Conservation (phyloP, 2,797 vertebrate genomes). For the Rhincodon typus region DNA sequence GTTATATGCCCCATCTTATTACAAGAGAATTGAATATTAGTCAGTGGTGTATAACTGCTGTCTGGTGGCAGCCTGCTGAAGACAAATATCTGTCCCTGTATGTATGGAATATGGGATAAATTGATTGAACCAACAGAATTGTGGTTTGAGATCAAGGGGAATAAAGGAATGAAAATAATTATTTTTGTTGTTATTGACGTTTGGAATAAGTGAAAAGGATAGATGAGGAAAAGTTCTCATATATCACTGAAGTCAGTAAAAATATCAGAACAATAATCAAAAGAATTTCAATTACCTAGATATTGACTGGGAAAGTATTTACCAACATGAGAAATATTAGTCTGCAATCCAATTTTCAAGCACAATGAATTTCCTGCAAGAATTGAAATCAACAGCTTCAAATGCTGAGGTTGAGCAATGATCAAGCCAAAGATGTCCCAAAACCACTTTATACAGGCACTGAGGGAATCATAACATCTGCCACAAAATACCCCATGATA, state of each 20-base stretch:
- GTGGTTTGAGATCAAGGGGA: not conserved
- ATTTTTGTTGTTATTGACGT: conserved; percentile 31
- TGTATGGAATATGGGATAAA: not conserved
- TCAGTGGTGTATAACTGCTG: not conserved
- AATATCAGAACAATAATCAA: conserved; percentile 14
- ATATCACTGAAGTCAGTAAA: not conserved
- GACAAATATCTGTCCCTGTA: not conserved
- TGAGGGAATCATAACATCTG: not conserved
- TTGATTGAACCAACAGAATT: not conserved
- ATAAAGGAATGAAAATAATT: not conserved
- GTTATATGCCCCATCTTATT: not conserved
- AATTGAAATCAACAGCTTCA: not conserved
- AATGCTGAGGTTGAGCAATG: not conserved
- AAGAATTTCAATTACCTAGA: conserved; percentile 23
- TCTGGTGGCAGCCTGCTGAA: not conserved
- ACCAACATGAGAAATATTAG: not conserved
- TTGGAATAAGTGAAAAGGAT: not conserved
- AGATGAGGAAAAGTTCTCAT: not conserved
- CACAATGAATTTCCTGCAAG: not conserved
- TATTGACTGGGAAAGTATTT: not conserved
- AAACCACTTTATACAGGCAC: too few relatives aligned
- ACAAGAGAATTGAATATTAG: not conserved
- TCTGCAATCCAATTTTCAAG: conserved; percentile 9
- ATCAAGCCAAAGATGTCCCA: not conserved
- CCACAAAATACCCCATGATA: not conserved